Evolutionary conservation across 2,113 vertebrate species (phyloP).

Genomic region (Dissostichus mawsoni): DNA sequence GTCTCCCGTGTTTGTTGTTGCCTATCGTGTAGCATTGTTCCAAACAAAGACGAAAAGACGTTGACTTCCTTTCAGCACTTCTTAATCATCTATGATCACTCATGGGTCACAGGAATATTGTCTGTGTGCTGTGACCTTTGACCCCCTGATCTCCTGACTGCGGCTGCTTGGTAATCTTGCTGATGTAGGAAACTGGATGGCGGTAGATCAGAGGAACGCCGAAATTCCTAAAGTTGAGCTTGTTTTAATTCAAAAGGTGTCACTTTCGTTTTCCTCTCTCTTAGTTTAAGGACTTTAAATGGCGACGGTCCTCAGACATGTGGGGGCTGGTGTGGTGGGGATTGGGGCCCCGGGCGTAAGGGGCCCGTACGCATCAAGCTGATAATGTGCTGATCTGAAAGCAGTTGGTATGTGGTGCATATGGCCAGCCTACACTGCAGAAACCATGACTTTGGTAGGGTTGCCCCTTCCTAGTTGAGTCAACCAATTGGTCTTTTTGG

Average conservation of each 20-base stretch:
- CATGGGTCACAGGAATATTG: conserved; percentile 67
- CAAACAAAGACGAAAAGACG: conserved; percentile 38
- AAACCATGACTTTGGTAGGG: background rate
- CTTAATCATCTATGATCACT: conserved; percentile 58
- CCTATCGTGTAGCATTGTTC: conserved; percentile 8
- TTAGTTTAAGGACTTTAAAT: background rate
- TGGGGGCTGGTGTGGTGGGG: background rate
- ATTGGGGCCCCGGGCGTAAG: background rate
- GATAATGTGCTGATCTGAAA: background rate
- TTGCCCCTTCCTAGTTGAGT: no score
- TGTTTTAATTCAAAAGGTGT: background rate
- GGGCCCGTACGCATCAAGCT: background rate
- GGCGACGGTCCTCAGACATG: background rate
- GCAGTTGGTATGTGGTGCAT: background rate
- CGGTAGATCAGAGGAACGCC: conserved; percentile 4
- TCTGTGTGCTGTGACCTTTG: conserved; percentile 72
- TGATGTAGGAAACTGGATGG: conserved; percentile 35
- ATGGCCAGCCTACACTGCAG: background rate
- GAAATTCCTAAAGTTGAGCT: conserved; percentile 4
- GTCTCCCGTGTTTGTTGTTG: conserved; percentile 22
- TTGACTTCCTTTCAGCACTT: conserved; percentile 39
- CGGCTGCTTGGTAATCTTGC: conserved; percentile 48
- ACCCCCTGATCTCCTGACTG: conserved; percentile 48
- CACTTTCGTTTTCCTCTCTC: background rate
- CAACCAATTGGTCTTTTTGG: no score